Conservation (phyloP, 2,888 invertebrate genomes). For the Seladonia tumulorum region DNA sequence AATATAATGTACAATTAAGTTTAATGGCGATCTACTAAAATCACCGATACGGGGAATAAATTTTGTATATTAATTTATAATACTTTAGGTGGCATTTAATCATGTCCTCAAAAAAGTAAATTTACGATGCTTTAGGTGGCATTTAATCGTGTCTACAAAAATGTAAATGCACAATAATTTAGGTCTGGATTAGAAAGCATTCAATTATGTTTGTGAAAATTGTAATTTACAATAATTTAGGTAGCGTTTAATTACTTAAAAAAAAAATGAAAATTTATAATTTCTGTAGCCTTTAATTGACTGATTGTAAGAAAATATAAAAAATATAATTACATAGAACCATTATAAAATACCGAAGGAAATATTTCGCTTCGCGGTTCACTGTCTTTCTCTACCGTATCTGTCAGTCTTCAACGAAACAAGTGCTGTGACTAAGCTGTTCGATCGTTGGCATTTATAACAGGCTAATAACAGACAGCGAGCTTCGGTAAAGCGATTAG, state of each 20-base stretch:
- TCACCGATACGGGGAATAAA: no score
- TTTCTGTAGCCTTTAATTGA: no score
- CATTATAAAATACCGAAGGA: neutral
- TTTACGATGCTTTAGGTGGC: neutral
- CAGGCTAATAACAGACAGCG: neutral
- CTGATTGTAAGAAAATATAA: neutral
- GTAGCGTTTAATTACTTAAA: no score
- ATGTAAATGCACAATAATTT: no score
- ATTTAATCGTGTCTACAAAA: no score
- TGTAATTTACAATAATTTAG: no score
- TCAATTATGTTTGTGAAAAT: neutral
- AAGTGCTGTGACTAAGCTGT: neutral
- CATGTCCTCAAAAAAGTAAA: neutral
- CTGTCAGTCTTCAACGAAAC: neutral
- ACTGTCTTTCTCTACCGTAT: neutral
- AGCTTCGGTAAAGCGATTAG: conserved; percentile 3
- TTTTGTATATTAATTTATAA: no score
- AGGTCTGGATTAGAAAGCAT: no score
- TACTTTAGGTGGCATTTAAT: neutral
- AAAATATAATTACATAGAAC: neutral
- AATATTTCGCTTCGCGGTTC: neutral
- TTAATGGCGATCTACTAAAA: no score
- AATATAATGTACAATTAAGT: no score
- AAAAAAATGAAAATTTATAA: neutral
- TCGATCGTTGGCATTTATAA: conserved; percentile 9